Percentiles rank a stretch among this genome's conserved stretches.
Conservation (phyloP, 92 coral and sea anemone genomes). For the Zoanthus sansibaricus region DNA sequence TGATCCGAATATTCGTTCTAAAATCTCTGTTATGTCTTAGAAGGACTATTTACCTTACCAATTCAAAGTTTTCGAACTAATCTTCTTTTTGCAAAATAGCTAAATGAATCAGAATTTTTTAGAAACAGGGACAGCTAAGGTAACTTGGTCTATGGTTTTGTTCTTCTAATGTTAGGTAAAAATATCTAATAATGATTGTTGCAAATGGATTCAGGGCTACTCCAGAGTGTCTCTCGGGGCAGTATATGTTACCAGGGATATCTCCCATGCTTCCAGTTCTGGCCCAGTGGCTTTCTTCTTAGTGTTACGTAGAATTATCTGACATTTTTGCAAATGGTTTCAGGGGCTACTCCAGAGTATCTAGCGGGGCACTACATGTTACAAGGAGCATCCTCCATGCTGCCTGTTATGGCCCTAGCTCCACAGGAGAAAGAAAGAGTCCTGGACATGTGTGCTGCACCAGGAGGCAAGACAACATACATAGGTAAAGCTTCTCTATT, state of each 20-base stretch:
- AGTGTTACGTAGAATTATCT: not conserved
- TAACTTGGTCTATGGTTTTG: too few relatives aligned
- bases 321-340: not conserved
- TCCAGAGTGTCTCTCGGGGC: conserved; percentile 96
- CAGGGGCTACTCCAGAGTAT: conserved; percentile 99
- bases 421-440: conserved; percentile 95
- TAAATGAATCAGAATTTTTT: too few relatives aligned
- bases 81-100: too few relatives aligned
- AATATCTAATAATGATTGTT: too few relatives aligned
- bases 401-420: conserved; percentile 98
- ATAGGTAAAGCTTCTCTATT: conserved; percentile 62
- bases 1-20: too few relatives aligned
- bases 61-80: too few relatives aligned
- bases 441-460: conserved; percentile 98
- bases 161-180: too few relatives aligned
- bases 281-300: conserved; percentile 45
- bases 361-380: conserved; percentile 96
- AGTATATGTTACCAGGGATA: conserved; percentile 94
- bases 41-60: too few relatives aligned
- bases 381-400: conserved; percentile 95
- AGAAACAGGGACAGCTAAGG: too few relatives aligned
- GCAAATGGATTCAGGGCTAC: conserved; percentile 81
- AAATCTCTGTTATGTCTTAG: too few relatives aligned
- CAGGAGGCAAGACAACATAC: conserved; percentile 98
- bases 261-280: conserved; percentile 96